phyloP scores from a whole-genome alignment of 2,888 invertebrate genomes.

The Tachina lurida region DNA sequence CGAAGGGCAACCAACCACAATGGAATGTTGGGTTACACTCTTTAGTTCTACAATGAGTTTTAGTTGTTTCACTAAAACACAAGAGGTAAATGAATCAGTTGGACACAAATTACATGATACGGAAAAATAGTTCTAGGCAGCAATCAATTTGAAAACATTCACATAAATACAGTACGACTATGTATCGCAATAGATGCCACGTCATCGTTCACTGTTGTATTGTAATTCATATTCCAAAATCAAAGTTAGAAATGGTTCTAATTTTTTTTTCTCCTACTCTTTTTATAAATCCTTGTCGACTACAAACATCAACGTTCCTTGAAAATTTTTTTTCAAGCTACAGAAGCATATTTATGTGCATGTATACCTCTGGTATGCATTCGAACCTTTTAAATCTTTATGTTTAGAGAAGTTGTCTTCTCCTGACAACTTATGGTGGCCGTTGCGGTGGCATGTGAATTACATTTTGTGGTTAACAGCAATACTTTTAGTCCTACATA shows the following conservation, averaged over 20 bases:
- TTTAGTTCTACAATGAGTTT: conserved; percentile 20
- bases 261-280: not conserved
- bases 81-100: conserved; percentile 44
- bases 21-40: conserved; percentile 53
- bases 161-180: conserved; percentile 3
- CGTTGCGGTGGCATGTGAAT: conserved; percentile 44
- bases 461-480: conserved; percentile 60
- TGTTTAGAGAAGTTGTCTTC: conserved; percentile 53
- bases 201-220: conserved; percentile 20
- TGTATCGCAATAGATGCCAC: conserved; percentile 1
- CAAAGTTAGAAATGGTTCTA: conserved; percentile 19
- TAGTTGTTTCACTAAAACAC: not conserved
- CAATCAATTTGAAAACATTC: conserved; percentile 73
- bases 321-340: not conserved
- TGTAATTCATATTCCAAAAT: conserved; percentile 27
- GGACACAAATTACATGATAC: conserved; percentile 60
- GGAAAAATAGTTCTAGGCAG: conserved; percentile 70
- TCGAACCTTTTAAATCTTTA: conserved; percentile 37
- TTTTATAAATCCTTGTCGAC: conserved; percentile 6
- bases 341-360: not conserved
- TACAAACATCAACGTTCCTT: conserved; percentile 14
- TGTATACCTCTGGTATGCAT: conserved; percentile 1
- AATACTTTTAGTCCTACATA: not conserved
- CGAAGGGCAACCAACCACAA: conserved; percentile 50
- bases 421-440: conserved; percentile 57